Percentiles rank a stretch among this genome's conserved stretches.
phyloP scores from a whole-genome alignment of 1,140 invertebrate species.

The Spodoptera litura region DNA sequence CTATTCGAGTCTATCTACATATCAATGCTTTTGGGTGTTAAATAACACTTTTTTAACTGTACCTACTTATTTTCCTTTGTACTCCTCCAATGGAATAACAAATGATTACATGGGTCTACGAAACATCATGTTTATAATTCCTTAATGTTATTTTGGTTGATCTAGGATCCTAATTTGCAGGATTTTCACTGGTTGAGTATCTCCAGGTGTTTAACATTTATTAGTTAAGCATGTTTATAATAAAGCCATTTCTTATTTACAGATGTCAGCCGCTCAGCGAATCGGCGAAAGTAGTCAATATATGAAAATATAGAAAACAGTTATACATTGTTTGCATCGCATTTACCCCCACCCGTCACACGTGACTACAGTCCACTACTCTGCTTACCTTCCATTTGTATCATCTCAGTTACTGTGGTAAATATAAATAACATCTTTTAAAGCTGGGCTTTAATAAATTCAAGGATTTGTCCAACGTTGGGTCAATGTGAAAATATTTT shows the following conservation, averaged over 20 bases:
- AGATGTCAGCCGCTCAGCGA: slow-evolving; percentile 13
- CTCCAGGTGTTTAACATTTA: too few relatives aligned
- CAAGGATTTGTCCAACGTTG: background rate
- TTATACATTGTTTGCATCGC: slow-evolving; percentile 56
- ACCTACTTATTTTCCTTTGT: too few relatives aligned
- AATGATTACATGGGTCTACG: too few relatives aligned
- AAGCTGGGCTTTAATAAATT: background rate
- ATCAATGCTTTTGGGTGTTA: too few relatives aligned
- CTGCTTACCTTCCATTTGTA: background rate
- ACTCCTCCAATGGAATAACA: too few relatives aligned
- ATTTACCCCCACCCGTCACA: slow-evolving; percentile 46
- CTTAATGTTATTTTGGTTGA: too few relatives aligned
- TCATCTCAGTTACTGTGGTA: slow-evolving; percentile 9
- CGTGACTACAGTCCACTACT: background rate
- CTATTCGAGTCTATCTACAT: too few relatives aligned
- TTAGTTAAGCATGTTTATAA: background rate
- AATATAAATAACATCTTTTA: background rate
- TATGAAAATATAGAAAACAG: slow-evolving; percentile 35
- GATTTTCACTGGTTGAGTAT: too few relatives aligned
- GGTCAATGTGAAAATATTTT: background rate
- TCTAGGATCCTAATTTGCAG: too few relatives aligned
- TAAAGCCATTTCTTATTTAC: background rate
- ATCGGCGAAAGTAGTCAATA: slow-evolving; percentile 36
- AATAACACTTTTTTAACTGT: too few relatives aligned
- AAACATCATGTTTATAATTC: too few relatives aligned